Conservation (phyloP, 1,140 invertebrate species). For the Streblospio benedicti region DNA sequence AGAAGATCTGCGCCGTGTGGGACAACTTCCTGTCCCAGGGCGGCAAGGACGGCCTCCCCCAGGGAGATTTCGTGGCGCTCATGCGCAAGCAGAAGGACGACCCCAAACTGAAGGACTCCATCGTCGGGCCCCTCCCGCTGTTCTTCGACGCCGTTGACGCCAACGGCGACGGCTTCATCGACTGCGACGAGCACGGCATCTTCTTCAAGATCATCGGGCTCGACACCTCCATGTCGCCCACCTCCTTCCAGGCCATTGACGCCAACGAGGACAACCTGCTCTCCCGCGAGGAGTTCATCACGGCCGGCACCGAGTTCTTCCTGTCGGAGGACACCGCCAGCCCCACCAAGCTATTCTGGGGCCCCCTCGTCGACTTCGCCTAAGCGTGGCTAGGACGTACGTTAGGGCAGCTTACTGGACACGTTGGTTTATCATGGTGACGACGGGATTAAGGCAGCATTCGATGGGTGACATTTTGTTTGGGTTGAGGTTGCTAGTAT, state of each 20-base stretch:
- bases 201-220: slow-evolving; percentile 16
- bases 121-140: slow-evolving; percentile 7
- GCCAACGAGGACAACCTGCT: slow-evolving; percentile 12
- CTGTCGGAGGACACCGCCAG: slow-evolving; percentile 62
- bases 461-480: no score
- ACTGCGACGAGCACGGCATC: background rate
- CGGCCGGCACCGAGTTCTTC: slow-evolving; percentile 57
- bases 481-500: no score
- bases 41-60: background rate
- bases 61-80: background rate
- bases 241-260: slow-evolving; percentile 14
- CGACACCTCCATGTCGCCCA: slow-evolving; percentile 5
- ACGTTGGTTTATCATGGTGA: no score
- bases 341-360: slow-evolving; percentile 76
- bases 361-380: slow-evolving; percentile 52
- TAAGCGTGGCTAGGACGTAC: no score
- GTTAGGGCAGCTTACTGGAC: no score
- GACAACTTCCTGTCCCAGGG: background rate
- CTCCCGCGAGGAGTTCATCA: slow-evolving; percentile 8
- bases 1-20: background rate
- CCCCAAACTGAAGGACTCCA: background rate
- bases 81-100: slow-evolving; percentile 1
- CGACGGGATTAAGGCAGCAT: no score
- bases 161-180: slow-evolving; percentile 10
- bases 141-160: slow-evolving; percentile 15